These are phyloP conservation scores for Caranx ignobilis DNA, from an alignment of 2,113 vertebrate genomes.

Conservation along the genomic window DNA sequence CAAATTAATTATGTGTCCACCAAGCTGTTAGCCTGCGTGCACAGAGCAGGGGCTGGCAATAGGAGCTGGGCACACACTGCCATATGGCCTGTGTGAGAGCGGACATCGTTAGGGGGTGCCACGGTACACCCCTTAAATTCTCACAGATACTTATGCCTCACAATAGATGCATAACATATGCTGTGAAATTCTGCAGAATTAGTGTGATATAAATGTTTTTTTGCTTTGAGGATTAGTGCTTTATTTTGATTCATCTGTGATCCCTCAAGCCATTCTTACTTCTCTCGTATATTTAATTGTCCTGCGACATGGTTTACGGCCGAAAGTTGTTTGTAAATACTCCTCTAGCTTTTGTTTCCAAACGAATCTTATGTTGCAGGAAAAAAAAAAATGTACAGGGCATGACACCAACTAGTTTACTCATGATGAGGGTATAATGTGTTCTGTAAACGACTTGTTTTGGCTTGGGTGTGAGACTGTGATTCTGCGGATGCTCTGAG, in stretches of 20 bases:
- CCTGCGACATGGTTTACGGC: constrained; percentile 10
- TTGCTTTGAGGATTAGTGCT: constrained; percentile 29
- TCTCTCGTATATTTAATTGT: constrained; percentile 19
- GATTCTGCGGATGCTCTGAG: neutral
- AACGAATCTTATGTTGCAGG: neutral
- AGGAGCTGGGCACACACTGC: constrained; percentile 71
- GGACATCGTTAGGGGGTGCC: constrained; percentile 68
- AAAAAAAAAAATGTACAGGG: no score
- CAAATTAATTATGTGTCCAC: constrained; percentile 88
- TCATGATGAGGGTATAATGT: neutral
- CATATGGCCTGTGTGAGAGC: constrained; percentile 83
- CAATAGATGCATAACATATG: constrained; percentile 38
- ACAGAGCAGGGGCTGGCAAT: constrained; percentile 76
- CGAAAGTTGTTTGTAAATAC: neutral
- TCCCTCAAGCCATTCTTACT: constrained; percentile 22
- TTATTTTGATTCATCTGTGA: constrained; percentile 51
- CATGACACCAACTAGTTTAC: neutral
- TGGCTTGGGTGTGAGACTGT: no score
- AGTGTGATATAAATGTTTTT: constrained; percentile 35
- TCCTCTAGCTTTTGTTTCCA: constrained; percentile 12
- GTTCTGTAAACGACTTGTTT: neutral
- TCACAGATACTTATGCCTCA: constrained; percentile 76
- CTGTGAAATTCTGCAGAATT: constrained; percentile 48
- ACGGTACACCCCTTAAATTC: constrained; percentile 69
- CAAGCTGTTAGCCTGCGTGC: constrained; percentile 83